Evolutionary conservation across 2,797 vertebrate genomes (phyloP), one percentile per base, ranked within the genome.

Genomic region (Dipus sagitta): DNA sequence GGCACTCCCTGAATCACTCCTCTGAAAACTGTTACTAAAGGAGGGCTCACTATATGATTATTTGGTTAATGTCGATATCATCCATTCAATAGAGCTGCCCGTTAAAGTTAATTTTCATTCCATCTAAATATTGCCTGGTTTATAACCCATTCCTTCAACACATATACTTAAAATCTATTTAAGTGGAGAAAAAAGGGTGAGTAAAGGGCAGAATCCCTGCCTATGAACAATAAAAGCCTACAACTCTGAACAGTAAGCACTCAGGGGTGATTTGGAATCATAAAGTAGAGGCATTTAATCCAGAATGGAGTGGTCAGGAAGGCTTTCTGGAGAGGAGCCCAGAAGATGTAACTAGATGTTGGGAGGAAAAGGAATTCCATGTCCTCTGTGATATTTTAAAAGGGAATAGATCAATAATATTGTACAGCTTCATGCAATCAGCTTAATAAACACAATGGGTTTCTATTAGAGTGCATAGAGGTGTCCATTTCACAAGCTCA

Each of bases 401-500:
- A 92, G 28, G 2, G 81, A 91, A 52, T 74, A 34, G 89, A 86
- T 95, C 87, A 81, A 74, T 80, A 93, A 58, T 86, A 47, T 74
- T 5, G 38, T 88, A 74, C 58, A 74, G 4, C 38, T 82, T 92
- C 93, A 42, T 86, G 75, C 3, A 38, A 38, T 72, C 64, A 91
- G 60, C 30, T 89, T 89, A 86, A 92, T 34, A 60, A 77, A 87
- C 14, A 91, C 3, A 91, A 42, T 90, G 38, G 42, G 34, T 67
- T 94, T 90, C 68, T 42, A 89, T 65, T 76, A 94, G 83, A 91
- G 24, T 12, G 15, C 84, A 93, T 84, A 79, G 30, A 87, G 71
- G 15, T 91, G 75, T 10, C 47, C 38, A 92, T 91, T 93, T 91
- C 38, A 92, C 17, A 94, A 91, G 87, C 23, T 92, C 21, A 90